A percentile compares a stretch with the other conserved stretches of the same genome.
Evolutionary conservation across 1,140 invertebrate species (phyloP).

Genomic region (Melipona quadrifasciata): DNA sequence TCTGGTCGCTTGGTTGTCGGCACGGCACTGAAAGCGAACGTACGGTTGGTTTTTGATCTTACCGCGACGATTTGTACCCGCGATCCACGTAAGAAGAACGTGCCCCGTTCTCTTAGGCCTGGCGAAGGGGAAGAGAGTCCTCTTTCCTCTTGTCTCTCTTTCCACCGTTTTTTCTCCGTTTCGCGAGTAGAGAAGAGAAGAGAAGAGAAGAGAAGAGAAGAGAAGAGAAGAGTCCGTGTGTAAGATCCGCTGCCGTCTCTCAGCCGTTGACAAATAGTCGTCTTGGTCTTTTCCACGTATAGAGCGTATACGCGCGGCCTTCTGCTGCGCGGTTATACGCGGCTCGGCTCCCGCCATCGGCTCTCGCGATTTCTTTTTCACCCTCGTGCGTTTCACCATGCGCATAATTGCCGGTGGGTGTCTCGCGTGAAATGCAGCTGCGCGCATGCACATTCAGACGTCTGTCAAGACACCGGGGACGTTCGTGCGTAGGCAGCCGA

Average conservation of each 20-base stretch:
- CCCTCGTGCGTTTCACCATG: conserved; percentile 60
- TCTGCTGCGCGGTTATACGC: conserved; percentile 27
- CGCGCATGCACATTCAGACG: conserved; percentile 66
- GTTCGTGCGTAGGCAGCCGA: conserved; percentile 67
- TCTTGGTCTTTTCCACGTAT: conserved; percentile 50
- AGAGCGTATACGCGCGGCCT: conserved; percentile 12
- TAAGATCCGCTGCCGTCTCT: conserved; percentile 61
- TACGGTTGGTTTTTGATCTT: conserved; percentile 61
- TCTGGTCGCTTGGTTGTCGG: conserved; percentile 41
- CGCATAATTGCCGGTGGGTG: conserved; percentile 68
- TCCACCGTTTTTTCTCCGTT: conserved; percentile 51
- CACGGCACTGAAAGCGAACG: conserved; percentile 47
- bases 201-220: background rate
- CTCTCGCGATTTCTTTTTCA: conserved; percentile 63
- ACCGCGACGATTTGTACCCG: conserved; percentile 68
- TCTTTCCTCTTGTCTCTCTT: conserved; percentile 8
- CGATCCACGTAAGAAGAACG: conserved; percentile 60
- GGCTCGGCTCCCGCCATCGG: conserved; percentile 1
- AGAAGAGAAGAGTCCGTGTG: conserved; percentile 20
- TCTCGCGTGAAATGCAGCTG: conserved; percentile 63
- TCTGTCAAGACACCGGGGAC: conserved; percentile 61
- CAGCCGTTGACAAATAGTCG: conserved; percentile 67
- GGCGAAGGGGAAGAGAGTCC: conserved; percentile 12
- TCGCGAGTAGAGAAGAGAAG: conserved; percentile 15
- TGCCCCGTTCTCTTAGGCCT: conserved; percentile 36